Conservation (phyloP, 2,888 invertebrate species). For the Agrotis segetum region DNA sequence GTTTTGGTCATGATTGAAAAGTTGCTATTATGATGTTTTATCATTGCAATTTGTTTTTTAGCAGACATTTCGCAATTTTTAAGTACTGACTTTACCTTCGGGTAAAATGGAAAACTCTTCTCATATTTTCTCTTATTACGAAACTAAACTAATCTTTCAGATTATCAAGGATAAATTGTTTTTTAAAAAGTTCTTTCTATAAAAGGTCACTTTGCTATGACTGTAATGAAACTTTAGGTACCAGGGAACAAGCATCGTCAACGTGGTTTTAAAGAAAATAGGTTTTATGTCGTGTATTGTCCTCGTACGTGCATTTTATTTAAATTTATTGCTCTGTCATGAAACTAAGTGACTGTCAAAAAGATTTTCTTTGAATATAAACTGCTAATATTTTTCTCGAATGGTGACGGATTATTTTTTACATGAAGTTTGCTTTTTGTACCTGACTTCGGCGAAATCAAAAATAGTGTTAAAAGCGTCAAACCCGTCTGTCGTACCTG, state of each 20-base stretch:
- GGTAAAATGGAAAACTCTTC: neutral
- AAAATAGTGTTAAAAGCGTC: too few relatives aligned
- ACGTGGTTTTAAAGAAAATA: conserved; percentile 40
- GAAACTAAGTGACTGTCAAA: conserved; percentile 12
- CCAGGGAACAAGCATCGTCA: conserved; percentile 52
- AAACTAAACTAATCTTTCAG: too few relatives aligned
- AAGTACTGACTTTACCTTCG: too few relatives aligned
- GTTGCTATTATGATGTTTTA: too few relatives aligned
- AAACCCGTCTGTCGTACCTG: too few relatives aligned
- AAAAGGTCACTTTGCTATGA: conserved; percentile 38
- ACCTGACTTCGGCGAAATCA: too few relatives aligned
- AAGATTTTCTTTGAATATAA: neutral
- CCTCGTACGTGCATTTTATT: conserved; percentile 34
- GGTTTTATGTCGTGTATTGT: conserved; percentile 20
- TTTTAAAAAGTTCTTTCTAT: neutral
- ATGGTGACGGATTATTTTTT: neutral
- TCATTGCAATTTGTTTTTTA: too few relatives aligned
- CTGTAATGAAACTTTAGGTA: conserved; percentile 35
- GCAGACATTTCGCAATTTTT: too few relatives aligned
- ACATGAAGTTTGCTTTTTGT: too few relatives aligned
- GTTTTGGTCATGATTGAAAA: too few relatives aligned
- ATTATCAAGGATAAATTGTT: neutral
- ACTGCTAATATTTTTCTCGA: neutral
- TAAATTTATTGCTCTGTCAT: conserved; percentile 14
- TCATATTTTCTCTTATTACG: too few relatives aligned